Conservation (phyloP, 2,888 invertebrate species). For the Limnephilus rhombicus region DNA sequence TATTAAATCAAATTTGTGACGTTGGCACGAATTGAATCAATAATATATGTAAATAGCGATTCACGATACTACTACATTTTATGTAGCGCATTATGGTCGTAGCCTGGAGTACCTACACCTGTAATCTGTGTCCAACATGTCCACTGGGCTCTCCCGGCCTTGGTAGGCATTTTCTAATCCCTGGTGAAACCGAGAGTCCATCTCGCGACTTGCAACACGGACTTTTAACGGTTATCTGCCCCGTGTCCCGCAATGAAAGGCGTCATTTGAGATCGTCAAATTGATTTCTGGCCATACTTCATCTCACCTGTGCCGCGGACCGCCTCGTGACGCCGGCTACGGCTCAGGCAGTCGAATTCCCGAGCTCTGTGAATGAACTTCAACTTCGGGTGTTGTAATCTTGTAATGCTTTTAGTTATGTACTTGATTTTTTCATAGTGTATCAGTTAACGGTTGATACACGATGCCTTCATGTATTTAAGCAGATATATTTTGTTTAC, state of each 20-base stretch:
- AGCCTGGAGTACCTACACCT: not conserved
- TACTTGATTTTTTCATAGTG: not conserved
- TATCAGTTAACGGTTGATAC: not conserved
- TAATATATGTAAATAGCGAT: too few relatives aligned
- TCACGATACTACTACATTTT: too few relatives aligned
- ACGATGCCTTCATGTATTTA: not conserved
- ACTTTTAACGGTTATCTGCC: slow-evolving; percentile 4
- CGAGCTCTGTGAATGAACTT: slow-evolving; percentile 22
- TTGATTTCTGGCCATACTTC: slow-evolving; percentile 28
- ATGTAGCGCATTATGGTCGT: not conserved
- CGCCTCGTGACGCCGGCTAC: slow-evolving; percentile 4
- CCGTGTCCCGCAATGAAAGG: slow-evolving; percentile 36
- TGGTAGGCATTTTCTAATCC: slow-evolving; percentile 58
- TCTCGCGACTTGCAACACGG: slow-evolving; percentile 22
- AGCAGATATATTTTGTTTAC: too few relatives aligned
- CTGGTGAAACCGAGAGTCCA: slow-evolving; percentile 63
- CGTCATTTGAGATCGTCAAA: slow-evolving; percentile 21
- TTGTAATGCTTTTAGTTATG: not conserved
- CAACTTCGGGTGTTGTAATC: not conserved
- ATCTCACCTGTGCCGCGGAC: slow-evolving; percentile 27
- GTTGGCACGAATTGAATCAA: too few relatives aligned
- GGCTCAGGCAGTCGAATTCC: not conserved
- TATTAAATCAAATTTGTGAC: too few relatives aligned
- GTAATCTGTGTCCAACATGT: not conserved
- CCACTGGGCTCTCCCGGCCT: slow-evolving; percentile 51